These are phyloP conservation scores for Zootoca vivipara DNA, from an alignment of 2,113 vertebrate species.

Conservation along the genomic window DNA sequence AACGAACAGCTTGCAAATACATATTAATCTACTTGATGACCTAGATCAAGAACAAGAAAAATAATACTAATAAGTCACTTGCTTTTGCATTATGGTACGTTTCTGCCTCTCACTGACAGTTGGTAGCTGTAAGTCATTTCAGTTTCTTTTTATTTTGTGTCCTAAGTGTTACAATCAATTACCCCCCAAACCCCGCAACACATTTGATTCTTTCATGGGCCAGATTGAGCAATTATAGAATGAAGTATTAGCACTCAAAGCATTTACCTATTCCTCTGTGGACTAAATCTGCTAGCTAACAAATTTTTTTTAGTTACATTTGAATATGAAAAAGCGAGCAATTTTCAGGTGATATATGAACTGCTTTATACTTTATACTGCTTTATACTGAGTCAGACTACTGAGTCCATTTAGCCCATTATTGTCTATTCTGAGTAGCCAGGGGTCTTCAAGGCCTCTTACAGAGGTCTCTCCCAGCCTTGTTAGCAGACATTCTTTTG, in stretches of 20 bases:
- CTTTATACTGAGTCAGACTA: neutral
- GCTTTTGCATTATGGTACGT: conserved; percentile 49
- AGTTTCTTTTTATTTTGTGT: conserved; percentile 39
- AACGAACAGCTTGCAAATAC: conserved; percentile 73
- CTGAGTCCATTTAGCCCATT: neutral
- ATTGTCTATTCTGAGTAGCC: neutral
- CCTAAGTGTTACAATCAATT: conserved; percentile 22
- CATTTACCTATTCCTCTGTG: conserved; percentile 10
- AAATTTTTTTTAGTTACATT: conserved; percentile 5
- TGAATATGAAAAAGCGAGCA: neutral
- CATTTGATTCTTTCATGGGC: conserved; percentile 41
- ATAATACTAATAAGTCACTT: conserved; percentile 62
- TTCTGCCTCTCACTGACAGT: conserved; percentile 26
- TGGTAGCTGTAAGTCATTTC: conserved; percentile 26
- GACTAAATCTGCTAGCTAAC: neutral
- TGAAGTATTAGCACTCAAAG: conserved; percentile 14
- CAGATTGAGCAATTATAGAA: conserved; percentile 20
- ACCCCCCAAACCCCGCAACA: neutral
- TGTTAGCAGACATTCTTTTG: neutral
- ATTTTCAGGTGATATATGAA: neutral
- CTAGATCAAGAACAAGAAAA: conserved; percentile 68
- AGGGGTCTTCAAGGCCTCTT: neutral
- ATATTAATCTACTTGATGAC: conserved; percentile 74
- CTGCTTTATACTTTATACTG: no score
- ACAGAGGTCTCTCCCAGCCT: neutral